Evolutionary conservation across 2,888 invertebrate species (phyloP), one percentile per base, ranked within the genome.

Genomic region (Noctua pronuba): DNA sequence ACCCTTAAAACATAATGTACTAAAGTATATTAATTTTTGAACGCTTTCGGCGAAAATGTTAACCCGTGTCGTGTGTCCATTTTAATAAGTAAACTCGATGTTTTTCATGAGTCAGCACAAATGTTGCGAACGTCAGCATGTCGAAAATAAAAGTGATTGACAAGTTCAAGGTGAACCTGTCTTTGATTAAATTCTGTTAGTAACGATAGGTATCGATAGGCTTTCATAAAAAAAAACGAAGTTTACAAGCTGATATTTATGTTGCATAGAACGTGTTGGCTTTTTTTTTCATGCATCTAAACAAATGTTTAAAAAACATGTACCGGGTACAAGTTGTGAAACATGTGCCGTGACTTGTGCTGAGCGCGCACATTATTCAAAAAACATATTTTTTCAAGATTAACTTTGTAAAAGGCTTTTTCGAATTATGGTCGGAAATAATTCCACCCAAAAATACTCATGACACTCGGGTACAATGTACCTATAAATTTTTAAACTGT

Each of bases 151-250:
- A 68, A 71, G 35, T 68, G 46, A 64, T 62, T 68, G 67, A 62
- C 55, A 62, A 68, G 62, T 68, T 84, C 80, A 82, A 80, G 68
- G 80, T 84, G 46, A 83, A 46, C 7, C 21, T 66, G 2, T 21
- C 44, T 55, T 31, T 21, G 35, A 49, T 52, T 38, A 79, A 62
- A 62, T 62, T 71, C 11, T 79, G 31, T 62, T 55, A 67, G 28
- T 24, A 71, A 67, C 28, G 41, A 6, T 21, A 52, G 4, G 16
- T 41, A 38, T 65, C 46, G 18, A 49, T 21, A 11, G 7, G 31
- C 1, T 82, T 41, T 10, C 11, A 41, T 35, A 31, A 49, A 38
- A 31, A 58, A 24, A n/a, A 46, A 16, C 3, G 1, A 44, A 41
- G 31, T 55, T 6, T 11, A 2, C 10, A 69, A 46, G 10, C 10